Percentiles rank a stretch among this genome's conserved stretches.
These are phyloP conservation scores for Macrobrachium rosenbergii DNA, from an alignment of 1,140 invertebrate species.

Conservation along the genomic window DNA sequence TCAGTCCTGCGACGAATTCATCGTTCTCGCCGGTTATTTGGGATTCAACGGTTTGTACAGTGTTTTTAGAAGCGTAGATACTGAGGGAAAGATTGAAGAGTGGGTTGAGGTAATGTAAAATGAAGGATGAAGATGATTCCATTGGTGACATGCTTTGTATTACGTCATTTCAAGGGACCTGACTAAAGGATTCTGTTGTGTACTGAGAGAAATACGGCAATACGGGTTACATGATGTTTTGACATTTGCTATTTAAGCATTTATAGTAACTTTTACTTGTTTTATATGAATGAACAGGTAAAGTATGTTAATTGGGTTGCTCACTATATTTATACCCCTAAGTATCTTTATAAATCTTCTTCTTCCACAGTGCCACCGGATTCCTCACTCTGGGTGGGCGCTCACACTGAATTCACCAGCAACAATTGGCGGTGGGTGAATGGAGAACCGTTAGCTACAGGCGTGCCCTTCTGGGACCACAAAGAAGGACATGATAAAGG, in stretches of 20 bases:
- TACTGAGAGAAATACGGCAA: background rate
- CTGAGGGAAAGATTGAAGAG: too few relatives aligned
- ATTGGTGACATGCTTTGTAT: too few relatives aligned
- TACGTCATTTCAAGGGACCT: background rate
- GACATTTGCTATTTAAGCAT: background rate
- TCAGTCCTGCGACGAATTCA: slow-evolving; percentile 32
- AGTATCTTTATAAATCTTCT: background rate
- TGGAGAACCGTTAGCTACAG: slow-evolving; percentile 12
- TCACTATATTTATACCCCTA: too few relatives aligned
- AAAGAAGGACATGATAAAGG: slow-evolving; percentile 9
- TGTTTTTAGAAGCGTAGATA: too few relatives aligned
- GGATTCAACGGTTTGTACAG: slow-evolving; percentile 9
- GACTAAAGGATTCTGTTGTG: background rate
- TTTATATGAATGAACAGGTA: background rate
- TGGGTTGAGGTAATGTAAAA: too few relatives aligned
- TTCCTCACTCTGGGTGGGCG: slow-evolving; percentile 30
- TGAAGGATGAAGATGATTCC: too few relatives aligned
- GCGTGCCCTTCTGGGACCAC: slow-evolving; percentile 39
- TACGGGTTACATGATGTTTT: too few relatives aligned
- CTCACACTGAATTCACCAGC: slow-evolving; percentile 33
- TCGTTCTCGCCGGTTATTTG: slow-evolving; percentile 10
- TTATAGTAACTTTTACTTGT: too few relatives aligned
- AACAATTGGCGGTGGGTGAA: slow-evolving; percentile 46
- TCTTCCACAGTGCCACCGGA: background rate
- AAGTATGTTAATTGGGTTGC: too few relatives aligned